A percentile compares a stretch with the other conserved stretches of the same genome.
Conservation (phyloP, 1,140 invertebrate genomes). For the Brachionus angularis region DNA sequence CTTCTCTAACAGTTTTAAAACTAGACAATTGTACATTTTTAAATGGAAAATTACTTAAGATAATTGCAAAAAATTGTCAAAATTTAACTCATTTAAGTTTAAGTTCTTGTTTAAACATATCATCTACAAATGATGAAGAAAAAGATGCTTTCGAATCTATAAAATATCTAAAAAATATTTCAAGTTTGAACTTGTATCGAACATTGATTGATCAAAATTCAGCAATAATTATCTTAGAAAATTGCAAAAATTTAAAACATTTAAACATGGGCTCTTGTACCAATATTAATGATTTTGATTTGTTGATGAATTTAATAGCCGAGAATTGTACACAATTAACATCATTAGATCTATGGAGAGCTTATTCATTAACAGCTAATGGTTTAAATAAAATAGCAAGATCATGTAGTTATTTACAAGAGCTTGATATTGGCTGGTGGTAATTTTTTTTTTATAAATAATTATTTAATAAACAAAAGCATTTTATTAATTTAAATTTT, state of each 20-base stretch:
- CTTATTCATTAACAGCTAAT: slow-evolving; percentile 66
- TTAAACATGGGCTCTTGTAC: slow-evolving; percentile 55
- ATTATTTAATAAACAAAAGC: neutral
- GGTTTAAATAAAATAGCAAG: slow-evolving; percentile 67
- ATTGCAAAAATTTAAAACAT: slow-evolving; percentile 50
- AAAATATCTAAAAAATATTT: slow-evolving; percentile 48
- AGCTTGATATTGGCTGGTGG: slow-evolving; percentile 85
- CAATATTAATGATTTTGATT: slow-evolving; percentile 50
- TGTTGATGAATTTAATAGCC: slow-evolving; percentile 49
- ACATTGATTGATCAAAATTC: slow-evolving; percentile 3
- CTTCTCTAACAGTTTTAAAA: slow-evolving; percentile 66
- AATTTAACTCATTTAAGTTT: slow-evolving; percentile 67
- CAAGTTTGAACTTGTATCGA: slow-evolving; percentile 5
- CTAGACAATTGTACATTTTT: slow-evolving; percentile 73
- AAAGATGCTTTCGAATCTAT: slow-evolving; percentile 56
- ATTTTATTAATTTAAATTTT: neutral
- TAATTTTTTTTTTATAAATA: slow-evolving; percentile 58
- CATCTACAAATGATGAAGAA: slow-evolving; percentile 61
- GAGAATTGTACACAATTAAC: slow-evolving; percentile 49
- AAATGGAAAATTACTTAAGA: slow-evolving; percentile 63
- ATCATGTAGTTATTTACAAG: slow-evolving; percentile 67
- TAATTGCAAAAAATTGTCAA: slow-evolving; percentile 64
- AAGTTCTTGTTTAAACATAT: slow-evolving; percentile 62
- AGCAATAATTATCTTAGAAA: slow-evolving; percentile 48
- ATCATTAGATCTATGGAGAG: slow-evolving; percentile 76